Conservation (phyloP, 1,140 invertebrate genomes). For the Heliothis subflexa region DNA sequence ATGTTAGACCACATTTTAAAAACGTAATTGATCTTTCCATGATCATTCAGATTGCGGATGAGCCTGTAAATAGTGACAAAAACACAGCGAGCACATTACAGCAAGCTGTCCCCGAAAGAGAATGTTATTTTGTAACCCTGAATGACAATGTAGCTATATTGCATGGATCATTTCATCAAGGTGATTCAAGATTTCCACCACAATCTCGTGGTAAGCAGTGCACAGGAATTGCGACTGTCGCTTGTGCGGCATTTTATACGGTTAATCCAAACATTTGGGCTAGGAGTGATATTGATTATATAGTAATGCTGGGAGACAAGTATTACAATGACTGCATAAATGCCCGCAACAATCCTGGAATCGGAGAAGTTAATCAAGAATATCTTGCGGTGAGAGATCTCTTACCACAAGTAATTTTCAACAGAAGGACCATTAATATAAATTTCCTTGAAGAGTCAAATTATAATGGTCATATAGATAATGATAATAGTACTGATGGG, state of each 20-base stretch:
- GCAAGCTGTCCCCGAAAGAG: too few species aligned
- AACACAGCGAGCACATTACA: too few species aligned
- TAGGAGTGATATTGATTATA: background rate
- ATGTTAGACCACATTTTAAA: background rate
- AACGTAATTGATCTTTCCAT: background rate
- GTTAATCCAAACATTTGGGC: background rate
- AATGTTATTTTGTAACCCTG: too few species aligned
- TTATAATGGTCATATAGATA: slow-evolving; percentile 49
- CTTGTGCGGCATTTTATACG: background rate
- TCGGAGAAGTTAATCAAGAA: background rate
- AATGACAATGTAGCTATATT: too few species aligned
- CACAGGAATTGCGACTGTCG: background rate
- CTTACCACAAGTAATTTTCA: background rate
- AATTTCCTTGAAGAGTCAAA: background rate
- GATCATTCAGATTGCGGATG: background rate
- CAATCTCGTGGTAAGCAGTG: background rate
- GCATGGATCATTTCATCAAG: too few species aligned
- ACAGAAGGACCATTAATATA: background rate
- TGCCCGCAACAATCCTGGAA: background rate
- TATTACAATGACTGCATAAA: background rate
- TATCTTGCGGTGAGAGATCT: background rate
- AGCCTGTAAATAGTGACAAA: too few species aligned
- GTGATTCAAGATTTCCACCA: background rate
- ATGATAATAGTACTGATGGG: slow-evolving; percentile 34
- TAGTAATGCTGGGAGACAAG: background rate